Evolutionary conservation across 2,113 vertebrate species (phyloP).

Genomic region (Muscicapa adusta): DNA sequence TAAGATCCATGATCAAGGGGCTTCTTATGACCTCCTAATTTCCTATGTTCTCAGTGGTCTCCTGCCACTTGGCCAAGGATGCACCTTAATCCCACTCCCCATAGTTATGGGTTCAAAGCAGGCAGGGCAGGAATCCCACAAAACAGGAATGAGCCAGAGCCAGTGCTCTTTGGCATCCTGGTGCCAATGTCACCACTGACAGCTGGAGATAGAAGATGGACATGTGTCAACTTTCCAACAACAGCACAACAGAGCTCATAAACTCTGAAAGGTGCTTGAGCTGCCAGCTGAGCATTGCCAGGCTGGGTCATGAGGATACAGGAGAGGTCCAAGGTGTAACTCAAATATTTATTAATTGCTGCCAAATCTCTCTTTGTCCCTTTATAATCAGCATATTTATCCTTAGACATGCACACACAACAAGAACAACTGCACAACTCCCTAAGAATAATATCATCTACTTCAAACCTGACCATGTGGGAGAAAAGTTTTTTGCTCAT

Average conservation of each 20-base stretch:
- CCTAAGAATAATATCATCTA: background rate
- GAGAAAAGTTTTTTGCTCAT: background rate
- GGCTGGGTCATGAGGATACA: background rate
- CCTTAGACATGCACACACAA: background rate
- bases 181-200: background rate
- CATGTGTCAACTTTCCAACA: fast-evolving
- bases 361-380: background rate
- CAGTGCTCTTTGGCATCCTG: background rate
- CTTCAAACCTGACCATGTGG: background rate
- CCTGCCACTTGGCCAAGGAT: background rate
- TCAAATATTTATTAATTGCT: background rate
- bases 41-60: background rate
- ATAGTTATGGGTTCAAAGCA: background rate
- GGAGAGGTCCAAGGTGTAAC: background rate
- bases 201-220: background rate
- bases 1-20: background rate
- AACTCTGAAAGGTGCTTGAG: background rate
- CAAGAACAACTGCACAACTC: background rate
- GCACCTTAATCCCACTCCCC: background rate
- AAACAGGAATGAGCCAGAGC: fast-evolving
- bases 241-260: fast-evolving
- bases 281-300: background rate
- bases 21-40: background rate
- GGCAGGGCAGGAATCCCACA: background rate
- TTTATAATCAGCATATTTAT: background rate